phyloP scores from a whole-genome alignment of 2,888 invertebrate genomes.

The Ctenicera cuprea region DNA sequence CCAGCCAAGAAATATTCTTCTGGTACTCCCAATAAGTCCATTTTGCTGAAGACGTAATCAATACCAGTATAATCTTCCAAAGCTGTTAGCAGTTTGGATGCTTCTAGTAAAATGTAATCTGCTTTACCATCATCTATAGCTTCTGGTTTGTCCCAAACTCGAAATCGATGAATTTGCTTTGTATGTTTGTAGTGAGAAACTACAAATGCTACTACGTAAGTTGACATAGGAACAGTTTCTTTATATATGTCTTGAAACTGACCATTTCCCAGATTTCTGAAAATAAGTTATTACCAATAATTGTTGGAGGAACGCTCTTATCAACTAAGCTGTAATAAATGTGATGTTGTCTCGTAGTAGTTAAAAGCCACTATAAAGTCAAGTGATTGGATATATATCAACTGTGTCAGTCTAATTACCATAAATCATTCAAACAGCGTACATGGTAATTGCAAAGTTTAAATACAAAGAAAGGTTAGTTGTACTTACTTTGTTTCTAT shows the following conservation, averaged over 20 bases:
- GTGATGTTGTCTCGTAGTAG: too few species aligned
- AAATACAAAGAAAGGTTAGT: too few species aligned
- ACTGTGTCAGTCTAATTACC: too few species aligned
- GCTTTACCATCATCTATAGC: slow-evolving; percentile 78
- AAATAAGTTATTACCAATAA: too few species aligned
- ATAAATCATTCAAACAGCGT: background rate
- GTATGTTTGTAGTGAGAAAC: slow-evolving; percentile 84
- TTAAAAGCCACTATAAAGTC: too few species aligned
- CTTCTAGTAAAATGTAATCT: slow-evolving; percentile 70
- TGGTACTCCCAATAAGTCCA: slow-evolving; percentile 88
- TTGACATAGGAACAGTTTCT: slow-evolving; percentile 90
- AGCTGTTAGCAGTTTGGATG: slow-evolving; percentile 70
- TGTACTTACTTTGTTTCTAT: background rate
- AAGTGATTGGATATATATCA: too few species aligned
- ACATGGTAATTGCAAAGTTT: background rate
- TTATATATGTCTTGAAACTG: slow-evolving; percentile 78
- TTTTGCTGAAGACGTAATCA: slow-evolving; percentile 74
- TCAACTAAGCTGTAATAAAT: too few species aligned
- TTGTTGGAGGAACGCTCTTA: too few species aligned
- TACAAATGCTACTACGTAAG: slow-evolving; percentile 90
- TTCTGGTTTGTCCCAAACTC: slow-evolving; percentile 82
- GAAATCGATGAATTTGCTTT: slow-evolving; percentile 76
- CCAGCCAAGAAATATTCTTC: slow-evolving; percentile 82
- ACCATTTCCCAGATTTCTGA: slow-evolving; percentile 33
- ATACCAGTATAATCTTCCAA: slow-evolving; percentile 77